phyloP scores from a whole-genome alignment of 2,797 vertebrate genomes.

The Myotis vivesi region DNA sequence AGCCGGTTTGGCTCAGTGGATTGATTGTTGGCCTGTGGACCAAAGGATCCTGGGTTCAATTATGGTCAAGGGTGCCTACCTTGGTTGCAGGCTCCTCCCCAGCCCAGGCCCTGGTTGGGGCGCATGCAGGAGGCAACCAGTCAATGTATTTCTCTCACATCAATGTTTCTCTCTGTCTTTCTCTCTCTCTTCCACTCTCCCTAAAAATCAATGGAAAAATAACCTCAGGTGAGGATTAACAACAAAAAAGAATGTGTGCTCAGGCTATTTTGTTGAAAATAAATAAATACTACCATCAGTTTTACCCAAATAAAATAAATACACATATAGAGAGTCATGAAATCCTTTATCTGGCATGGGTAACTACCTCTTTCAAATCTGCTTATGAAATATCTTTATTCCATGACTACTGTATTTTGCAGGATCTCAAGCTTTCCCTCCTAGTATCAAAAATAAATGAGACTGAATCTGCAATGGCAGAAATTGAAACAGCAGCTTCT shows the following conservation, averaged over 20 bases:
- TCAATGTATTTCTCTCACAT: too few relatives aligned
- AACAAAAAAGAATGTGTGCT: neutral
- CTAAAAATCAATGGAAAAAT: too few relatives aligned
- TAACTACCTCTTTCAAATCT: neutral
- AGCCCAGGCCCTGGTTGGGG: too few relatives aligned
- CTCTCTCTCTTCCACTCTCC: too few relatives aligned
- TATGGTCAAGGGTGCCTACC: too few relatives aligned
- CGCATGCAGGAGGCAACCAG: too few relatives aligned
- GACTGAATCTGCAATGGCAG: slow-evolving; percentile 85
- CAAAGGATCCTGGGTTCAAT: too few relatives aligned
- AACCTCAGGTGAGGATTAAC: too few relatives aligned
- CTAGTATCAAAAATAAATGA: slow-evolving; percentile 87
- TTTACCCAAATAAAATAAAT: slow-evolving; percentile 19
- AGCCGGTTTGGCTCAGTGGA: too few relatives aligned
- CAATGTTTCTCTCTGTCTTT: too few relatives aligned
- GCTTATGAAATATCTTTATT: slow-evolving; percentile 9
- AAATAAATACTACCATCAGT: neutral
- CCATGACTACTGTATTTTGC: slow-evolving; percentile 49
- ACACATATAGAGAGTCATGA: neutral
- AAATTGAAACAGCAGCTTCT: slow-evolving; percentile 88
- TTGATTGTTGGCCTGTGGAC: too few relatives aligned
- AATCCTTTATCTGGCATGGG: neutral
- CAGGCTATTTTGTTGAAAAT: neutral
- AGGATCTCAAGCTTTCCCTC: slow-evolving; percentile 87
- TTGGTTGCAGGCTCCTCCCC: too few relatives aligned